These are phyloP conservation scores for Propsilocerus akamusi DNA, from an alignment of 1,140 invertebrate genomes.

Conservation along the genomic window DNA sequence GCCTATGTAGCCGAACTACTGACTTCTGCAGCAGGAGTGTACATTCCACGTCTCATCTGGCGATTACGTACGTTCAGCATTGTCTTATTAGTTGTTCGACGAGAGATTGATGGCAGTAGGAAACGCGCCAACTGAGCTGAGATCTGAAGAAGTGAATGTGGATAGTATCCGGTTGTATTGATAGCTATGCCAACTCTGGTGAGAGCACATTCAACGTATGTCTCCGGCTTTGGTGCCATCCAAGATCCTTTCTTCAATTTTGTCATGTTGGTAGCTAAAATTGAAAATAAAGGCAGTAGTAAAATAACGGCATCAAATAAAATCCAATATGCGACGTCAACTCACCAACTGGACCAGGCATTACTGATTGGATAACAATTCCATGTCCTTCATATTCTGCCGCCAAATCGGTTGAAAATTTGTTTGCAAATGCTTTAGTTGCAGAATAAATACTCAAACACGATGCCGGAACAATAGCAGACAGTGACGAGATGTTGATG, in stretches of 20 bases:
- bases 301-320: no score
- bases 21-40: neutral
- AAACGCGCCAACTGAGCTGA: slow-evolving; percentile 27
- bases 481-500: slow-evolving; percentile 80
- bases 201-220: slow-evolving; percentile 59
- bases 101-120: slow-evolving; percentile 29
- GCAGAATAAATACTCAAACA: slow-evolving; percentile 76
- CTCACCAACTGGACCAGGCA: slow-evolving; percentile 79
- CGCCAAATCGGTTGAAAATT: slow-evolving; percentile 60
- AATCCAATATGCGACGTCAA: no score
- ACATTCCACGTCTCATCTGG: slow-evolving; percentile 17
- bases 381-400: slow-evolving; percentile 61
- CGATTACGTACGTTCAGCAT: slow-evolving; percentile 38
- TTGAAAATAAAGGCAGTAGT: no score
- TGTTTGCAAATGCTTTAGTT: slow-evolving; percentile 76
- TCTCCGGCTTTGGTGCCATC: slow-evolving; percentile 58
- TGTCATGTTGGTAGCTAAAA: slow-evolving; percentile 88
- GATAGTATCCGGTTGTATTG: slow-evolving; percentile 59
- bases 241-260: slow-evolving; percentile 61
- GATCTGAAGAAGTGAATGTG: slow-evolving; percentile 45
- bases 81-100: slow-evolving; percentile 36
- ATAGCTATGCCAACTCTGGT: slow-evolving; percentile 54
- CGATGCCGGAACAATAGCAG: slow-evolving; percentile 60
- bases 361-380: slow-evolving; percentile 65
- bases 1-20: neutral